Evolutionary conservation across 1,140 invertebrate genomes (phyloP).

Genomic region (Aleiodes sp.): DNA sequence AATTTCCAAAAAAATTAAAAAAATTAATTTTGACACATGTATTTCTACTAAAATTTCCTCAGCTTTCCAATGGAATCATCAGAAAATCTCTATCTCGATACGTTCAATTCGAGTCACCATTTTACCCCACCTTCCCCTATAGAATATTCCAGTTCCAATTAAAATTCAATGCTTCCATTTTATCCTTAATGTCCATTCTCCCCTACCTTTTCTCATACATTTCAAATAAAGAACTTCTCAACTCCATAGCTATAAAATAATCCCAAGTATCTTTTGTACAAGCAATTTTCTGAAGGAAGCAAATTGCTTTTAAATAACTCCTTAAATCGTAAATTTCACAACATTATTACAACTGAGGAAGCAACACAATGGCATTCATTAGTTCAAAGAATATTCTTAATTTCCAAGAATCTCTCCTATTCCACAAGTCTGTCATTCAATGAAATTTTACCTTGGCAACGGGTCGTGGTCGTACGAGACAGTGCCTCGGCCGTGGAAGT

Average conservation of each 20-base stretch:
- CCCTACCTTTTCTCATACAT: background rate
- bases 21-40: no score
- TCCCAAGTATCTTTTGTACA: background rate
- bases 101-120: no score
- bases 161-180: no score
- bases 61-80: no score
- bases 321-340: background rate
- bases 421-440: no score
- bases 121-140: no score
- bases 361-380: background rate
- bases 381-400: no score
- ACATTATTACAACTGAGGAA: background rate
- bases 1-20: background rate
- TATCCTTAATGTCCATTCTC: no score
- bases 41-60: no score
- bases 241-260: background rate
- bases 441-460: slow-evolving; percentile 78
- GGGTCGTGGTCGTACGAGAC: slow-evolving; percentile 82
- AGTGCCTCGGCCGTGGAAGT: slow-evolving; percentile 81
- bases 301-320: background rate
- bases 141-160: background rate
- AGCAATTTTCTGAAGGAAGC: background rate
- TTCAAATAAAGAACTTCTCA: background rate
- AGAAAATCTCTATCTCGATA: no score
- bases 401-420: no score